Evolutionary conservation across 2,113 vertebrate genomes (phyloP).

Genomic region (Gavialis gangeticus): DNA sequence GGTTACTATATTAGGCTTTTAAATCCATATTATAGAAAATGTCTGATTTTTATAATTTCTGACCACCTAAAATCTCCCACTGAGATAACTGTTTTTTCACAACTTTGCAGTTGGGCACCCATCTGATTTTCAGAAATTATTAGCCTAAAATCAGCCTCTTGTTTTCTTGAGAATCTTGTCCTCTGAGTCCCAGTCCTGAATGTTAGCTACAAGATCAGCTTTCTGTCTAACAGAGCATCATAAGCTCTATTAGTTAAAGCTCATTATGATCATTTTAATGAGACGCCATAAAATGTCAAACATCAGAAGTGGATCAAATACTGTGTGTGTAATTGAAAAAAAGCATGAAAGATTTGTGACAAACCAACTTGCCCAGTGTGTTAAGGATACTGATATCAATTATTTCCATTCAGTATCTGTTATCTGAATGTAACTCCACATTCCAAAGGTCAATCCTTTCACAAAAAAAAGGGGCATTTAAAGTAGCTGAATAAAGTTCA

Average conservation of each 20-base stretch:
- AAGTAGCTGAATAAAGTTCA: neutral
- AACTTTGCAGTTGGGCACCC: neutral
- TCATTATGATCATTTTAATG: neutral
- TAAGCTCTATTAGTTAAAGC: neutral
- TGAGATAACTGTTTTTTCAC: neutral
- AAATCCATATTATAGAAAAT: neutral
- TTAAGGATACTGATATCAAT: neutral
- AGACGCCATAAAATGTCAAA: neutral
- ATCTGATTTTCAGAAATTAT: neutral
- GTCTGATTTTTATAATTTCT: neutral
- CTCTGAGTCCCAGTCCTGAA: neutral
- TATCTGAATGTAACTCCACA: neutral
- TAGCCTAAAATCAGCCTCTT: neutral
- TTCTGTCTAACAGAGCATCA: neutral
- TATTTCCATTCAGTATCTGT: neutral
- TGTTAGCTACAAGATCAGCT: neutral
- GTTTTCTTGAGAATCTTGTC: neutral
- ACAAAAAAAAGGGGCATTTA: neutral
- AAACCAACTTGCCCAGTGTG: neutral
- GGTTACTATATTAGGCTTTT: neutral
- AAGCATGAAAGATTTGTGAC: neutral
- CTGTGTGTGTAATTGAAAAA: neutral
- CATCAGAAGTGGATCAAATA: neutral
- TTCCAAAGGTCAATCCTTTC: neutral
- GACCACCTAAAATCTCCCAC: neutral